phyloP scores from a whole-genome alignment of 2,113 vertebrate species.

The Chlamydotis undulata region DNA sequence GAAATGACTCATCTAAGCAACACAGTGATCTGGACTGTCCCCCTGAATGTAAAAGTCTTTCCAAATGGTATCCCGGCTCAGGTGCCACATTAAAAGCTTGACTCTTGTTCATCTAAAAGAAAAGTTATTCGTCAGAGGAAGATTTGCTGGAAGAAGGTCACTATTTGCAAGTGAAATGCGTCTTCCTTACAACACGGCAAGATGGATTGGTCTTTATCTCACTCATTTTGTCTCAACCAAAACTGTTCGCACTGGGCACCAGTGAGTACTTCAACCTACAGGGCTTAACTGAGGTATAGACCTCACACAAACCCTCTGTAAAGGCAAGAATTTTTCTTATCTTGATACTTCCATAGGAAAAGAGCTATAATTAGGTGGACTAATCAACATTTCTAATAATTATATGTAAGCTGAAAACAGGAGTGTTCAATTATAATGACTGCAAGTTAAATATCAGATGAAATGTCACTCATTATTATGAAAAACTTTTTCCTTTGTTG shows the following conservation, averaged over 20 bases:
- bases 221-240: background rate
- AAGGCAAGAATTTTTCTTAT: background rate
- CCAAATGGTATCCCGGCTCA: background rate
- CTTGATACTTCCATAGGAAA: background rate
- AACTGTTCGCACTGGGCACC: background rate
- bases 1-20: constrained; percentile 26
- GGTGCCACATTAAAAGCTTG: background rate
- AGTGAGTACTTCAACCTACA: background rate
- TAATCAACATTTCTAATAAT: background rate
- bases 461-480: background rate
- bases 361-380: background rate
- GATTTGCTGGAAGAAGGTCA: background rate
- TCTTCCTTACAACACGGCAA: background rate
- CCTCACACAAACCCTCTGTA: background rate
- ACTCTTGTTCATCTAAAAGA: background rate
- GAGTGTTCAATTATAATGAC: background rate
- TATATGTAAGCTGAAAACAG: background rate
- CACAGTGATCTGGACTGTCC: background rate
- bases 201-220: background rate
- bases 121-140: background rate
- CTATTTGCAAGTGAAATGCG: background rate
- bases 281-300: background rate
- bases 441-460: background rate
- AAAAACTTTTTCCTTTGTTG: background rate
- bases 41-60: background rate